Conservation (phyloP, 1,140 invertebrate genomes). For the Meloidogyne floridensis region DNA sequence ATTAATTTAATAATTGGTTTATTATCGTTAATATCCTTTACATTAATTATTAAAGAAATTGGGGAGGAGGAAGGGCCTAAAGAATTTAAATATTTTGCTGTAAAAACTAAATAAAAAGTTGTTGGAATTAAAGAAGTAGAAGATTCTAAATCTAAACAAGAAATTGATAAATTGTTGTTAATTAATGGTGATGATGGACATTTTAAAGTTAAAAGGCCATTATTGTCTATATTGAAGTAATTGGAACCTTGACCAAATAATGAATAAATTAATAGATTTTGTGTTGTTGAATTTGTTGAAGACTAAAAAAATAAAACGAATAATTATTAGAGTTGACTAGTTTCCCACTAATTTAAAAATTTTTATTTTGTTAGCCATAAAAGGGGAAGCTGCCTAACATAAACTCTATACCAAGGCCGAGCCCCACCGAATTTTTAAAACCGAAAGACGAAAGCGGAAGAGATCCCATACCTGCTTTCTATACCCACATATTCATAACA, state of each 20-base stretch:
- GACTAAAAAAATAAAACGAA: not conserved
- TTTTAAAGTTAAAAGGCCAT: conserved; percentile 21
- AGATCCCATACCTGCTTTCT: no score
- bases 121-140: not conserved
- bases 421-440: no score
- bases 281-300: not conserved
- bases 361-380: no score
- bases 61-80: not conserved
- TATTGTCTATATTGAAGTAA: conserved; percentile 29
- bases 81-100: not conserved
- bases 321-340: no score
- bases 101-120: conserved; percentile 5
- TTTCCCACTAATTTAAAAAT: no score
- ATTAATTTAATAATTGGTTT: not conserved
- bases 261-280: not conserved
- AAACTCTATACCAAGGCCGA: no score
- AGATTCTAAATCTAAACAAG: not conserved
- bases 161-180: conserved; percentile 4
- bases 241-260: conserved; percentile 21
- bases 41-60: not conserved
- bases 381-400: no score
- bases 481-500: no score
- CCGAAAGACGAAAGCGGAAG: no score
- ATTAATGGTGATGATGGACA: not conserved
- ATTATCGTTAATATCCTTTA: conserved; percentile 4